Conservation (phyloP, 1,140 invertebrate genomes). For the Leptinotarsa lineolata region DNA sequence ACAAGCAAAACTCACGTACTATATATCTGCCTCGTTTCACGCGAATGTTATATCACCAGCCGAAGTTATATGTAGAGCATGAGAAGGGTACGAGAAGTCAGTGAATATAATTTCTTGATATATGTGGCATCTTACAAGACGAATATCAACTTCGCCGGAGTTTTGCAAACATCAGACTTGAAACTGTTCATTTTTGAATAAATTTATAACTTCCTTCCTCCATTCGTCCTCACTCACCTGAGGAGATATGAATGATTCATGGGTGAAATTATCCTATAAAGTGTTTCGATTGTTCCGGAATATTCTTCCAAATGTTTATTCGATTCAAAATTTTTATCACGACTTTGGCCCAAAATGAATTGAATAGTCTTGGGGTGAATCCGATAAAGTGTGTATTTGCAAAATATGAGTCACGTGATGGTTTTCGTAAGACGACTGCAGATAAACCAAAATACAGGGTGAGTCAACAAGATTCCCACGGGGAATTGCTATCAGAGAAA, state of each 20-base stretch:
- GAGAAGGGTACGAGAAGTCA: not conserved
- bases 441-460: too few relatives aligned
- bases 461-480: too few relatives aligned
- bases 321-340: too few relatives aligned
- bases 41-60: not conserved
- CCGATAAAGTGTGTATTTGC: too few relatives aligned
- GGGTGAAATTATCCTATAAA: not conserved
- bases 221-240: not conserved
- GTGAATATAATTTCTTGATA: slow-evolving; percentile 9
- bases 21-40: too few relatives aligned
- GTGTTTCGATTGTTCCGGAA: slow-evolving; percentile 3
- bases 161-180: not conserved
- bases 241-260: slow-evolving; percentile 1
- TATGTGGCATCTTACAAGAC: not conserved
- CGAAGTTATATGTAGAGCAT: slow-evolving; percentile 2
- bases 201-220: not conserved
- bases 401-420: too few relatives aligned
- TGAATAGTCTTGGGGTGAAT: too few relatives aligned
- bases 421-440: too few relatives aligned
- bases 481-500: too few relatives aligned
- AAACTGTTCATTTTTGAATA: slow-evolving; percentile 5
- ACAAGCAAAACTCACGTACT: too few relatives aligned
- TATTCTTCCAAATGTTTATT: not conserved
- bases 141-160: not conserved
- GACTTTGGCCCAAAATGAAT: too few relatives aligned